Evolutionary conservation across 2,797 vertebrate genomes (phyloP).

Genomic region (Thalassophryne amazonica): DNA sequence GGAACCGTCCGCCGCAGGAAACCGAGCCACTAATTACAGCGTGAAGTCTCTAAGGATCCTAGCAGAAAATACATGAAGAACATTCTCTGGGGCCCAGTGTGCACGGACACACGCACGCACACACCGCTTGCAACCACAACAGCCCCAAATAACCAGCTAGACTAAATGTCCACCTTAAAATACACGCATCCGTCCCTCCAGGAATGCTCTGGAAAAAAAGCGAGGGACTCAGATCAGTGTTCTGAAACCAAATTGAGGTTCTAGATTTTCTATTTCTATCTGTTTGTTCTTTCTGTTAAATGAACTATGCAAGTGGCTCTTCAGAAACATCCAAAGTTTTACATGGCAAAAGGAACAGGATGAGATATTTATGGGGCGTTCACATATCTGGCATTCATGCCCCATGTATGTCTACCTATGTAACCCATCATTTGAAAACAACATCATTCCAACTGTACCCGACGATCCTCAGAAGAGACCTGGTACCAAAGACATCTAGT

Average conservation of each 20-base stretch:
- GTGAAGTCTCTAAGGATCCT: conserved; percentile 56
- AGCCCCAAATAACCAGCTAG: conserved; percentile 73
- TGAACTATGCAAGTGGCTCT: background rate
- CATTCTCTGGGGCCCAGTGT: conserved; percentile 51
- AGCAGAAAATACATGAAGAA: conserved; percentile 57
- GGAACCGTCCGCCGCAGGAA: conserved; percentile 50
- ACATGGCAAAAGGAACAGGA: background rate
- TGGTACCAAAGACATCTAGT: too few relatives aligned
- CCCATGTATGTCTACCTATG: too few relatives aligned
- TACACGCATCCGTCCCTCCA: conserved; percentile 54
- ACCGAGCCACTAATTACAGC: conserved; percentile 66
- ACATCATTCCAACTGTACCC: too few relatives aligned
- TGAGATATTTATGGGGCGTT: background rate
- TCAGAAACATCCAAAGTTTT: conserved; percentile 12
- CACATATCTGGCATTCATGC: too few relatives aligned
- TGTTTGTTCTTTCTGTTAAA: conserved; percentile 44
- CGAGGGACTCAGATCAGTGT: conserved; percentile 28
- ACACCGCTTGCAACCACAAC: conserved; percentile 53
- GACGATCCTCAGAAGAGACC: too few relatives aligned
- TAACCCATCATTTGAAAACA: too few relatives aligned
- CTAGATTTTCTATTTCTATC: conserved; percentile 58
- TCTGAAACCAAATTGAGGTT: conserved; percentile 29
- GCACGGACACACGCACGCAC: conserved; percentile 39
- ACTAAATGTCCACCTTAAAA: conserved; percentile 71
- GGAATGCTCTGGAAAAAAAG: conserved; percentile 69